Conservation (phyloP, 2,113 vertebrate species). For the Mormoops blainvillei region DNA sequence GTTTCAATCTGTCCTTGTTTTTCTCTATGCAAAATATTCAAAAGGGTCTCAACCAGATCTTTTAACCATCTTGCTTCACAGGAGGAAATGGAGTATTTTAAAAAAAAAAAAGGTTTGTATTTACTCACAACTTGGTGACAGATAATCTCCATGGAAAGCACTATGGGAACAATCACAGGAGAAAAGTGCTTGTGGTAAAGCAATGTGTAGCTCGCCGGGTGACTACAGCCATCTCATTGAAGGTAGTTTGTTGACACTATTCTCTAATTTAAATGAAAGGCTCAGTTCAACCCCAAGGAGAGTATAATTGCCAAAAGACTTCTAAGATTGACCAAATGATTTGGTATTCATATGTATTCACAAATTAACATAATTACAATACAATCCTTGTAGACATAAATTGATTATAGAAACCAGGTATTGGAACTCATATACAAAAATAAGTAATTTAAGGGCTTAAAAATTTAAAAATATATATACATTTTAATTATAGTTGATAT, state of each 20-base stretch:
- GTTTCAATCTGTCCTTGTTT: not conserved
- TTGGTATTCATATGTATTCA: not conserved
- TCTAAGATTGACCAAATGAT: not conserved
- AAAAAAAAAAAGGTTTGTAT: not conserved
- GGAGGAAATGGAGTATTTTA: not conserved
- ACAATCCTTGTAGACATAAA: not conserved
- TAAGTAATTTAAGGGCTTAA: not conserved
- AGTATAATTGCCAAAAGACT: not conserved
- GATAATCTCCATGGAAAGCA: not conserved
- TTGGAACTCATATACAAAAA: not conserved
- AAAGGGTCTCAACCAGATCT: not conserved
- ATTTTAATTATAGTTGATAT: not conserved
- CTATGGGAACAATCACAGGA: not conserved
- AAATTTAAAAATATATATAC: conserved; percentile 8
- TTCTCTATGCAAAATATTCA: not conserved
- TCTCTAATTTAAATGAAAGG: conserved; percentile 20
- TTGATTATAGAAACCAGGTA: not conserved
- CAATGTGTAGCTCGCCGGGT: not conserved
- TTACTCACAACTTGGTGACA: not conserved
- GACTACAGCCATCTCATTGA: not conserved
- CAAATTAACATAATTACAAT: conserved; percentile 15
- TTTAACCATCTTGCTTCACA: not conserved
- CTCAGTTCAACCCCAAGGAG: not conserved
- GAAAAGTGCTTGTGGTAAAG: not conserved
- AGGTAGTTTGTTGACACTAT: not conserved